Conservation (phyloP, 2,113 vertebrate species). For the Alexandromys fortis region DNA sequence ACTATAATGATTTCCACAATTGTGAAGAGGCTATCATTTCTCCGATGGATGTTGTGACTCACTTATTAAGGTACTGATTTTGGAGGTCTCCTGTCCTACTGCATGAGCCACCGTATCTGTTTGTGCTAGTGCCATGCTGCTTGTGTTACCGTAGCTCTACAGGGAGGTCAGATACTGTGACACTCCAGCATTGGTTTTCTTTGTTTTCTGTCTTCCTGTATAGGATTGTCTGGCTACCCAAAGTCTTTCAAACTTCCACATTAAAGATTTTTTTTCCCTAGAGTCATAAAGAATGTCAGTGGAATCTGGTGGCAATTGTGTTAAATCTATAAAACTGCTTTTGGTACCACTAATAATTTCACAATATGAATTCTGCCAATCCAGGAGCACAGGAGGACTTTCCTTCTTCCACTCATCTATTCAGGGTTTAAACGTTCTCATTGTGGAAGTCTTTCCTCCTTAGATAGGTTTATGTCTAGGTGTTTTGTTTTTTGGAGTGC, state of each 20-base stretch:
- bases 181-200: neutral
- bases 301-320: neutral
- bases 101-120: too few relatives aligned
- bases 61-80: neutral
- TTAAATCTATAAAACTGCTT: neutral
- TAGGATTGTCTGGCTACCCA: neutral
- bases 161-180: neutral
- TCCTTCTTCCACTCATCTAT: neutral
- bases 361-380: neutral
- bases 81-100: neutral
- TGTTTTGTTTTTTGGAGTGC: too few relatives aligned
- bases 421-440: neutral
- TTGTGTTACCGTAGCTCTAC: neutral
- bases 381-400: too few relatives aligned
- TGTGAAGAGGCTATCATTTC: neutral
- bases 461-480: neutral
- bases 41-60: neutral
- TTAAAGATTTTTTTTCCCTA: neutral
- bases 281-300: neutral
- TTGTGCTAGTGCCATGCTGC: neutral
- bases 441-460: too few relatives aligned
- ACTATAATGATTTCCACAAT: neutral
- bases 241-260: neutral
- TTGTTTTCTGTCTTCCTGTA: neutral
- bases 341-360: neutral